Base-by-base conservation (phyloP, 2,113 vertebrate species). In the Pteropus alecto region DNA sequence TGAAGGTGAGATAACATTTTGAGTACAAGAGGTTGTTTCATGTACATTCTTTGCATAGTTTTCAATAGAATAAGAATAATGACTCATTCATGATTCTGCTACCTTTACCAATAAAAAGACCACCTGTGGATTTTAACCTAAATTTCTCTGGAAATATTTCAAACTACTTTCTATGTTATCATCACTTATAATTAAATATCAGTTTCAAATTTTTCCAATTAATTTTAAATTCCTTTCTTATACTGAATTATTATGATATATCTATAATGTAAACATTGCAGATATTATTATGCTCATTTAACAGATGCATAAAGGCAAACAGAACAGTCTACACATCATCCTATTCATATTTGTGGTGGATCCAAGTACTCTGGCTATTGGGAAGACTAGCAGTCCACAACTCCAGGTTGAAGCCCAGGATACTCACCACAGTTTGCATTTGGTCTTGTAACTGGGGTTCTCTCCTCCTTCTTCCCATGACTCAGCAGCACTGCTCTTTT, bases 31-130 rank as follows among this genome's bases (percentile, higher is more conserved):
- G 5, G 12, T 87, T 82, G 15, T 67, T 63, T 35, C 38, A 70
- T 41, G 11, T 10, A 30, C 11, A 81, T 61, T 87, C 13, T 95
- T 24, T 81, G 5, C 35, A 79, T 73, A 89, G 8, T 90, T 78
- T 95, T 89, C 15, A 60, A 33, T 65, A 90, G 22, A 93, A 85
- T n/a, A 88, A 46, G 19, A 93, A 82, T n/a, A 88, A 46, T 87
- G 46, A 13, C 6, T 70, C 24, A 8, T 74, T 65, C 6, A 7
- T 63, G 15, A 58, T 67, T 86, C 19, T 95, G 21, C 11, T 11
- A 33, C 43, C 56, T 90, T 92, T 87, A 83, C 28, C 28, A 68
- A 77, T 70, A 35, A 82, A 70, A 18, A 82, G 11, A 54, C 8
- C 8, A 19, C 19, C 0, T 51, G 71, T n/a, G 56, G 35, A 82